Conservation (phyloP, 2,888 invertebrate species). For the Diploptera punctata region DNA sequence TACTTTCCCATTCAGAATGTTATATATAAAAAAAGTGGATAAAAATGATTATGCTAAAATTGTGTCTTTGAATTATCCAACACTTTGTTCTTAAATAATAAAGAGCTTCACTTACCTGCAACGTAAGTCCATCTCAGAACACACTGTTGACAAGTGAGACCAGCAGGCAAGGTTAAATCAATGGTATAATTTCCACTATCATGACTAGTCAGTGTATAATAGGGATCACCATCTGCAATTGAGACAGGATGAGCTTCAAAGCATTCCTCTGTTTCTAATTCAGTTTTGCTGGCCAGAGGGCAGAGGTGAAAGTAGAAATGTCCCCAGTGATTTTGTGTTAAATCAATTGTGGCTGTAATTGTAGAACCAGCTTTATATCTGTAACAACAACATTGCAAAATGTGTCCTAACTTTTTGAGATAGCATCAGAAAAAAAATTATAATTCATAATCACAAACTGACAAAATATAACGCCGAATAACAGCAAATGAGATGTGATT, state of each 20-base stretch:
- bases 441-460: no score
- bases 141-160: slow-evolving; percentile 39
- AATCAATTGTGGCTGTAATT: slow-evolving; percentile 51
- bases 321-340: slow-evolving; percentile 60
- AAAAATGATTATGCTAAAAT: no score
- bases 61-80: no score
- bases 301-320: slow-evolving; percentile 60
- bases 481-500: no score
- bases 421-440: no score
- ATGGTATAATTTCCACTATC: slow-evolving; percentile 49
- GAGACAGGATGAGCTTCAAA: slow-evolving; percentile 55
- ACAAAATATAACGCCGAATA: no score
- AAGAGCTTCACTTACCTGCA: slow-evolving; percentile 38
- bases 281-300: slow-evolving; percentile 53
- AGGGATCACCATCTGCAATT: slow-evolving; percentile 50
- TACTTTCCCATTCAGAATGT: no score
- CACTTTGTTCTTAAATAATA: no score
- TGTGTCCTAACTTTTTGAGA: no score
- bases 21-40: no score
- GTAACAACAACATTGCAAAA: no score
- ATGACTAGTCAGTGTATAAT: slow-evolving; percentile 45
- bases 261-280: slow-evolving; percentile 60
- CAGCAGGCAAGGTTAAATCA: slow-evolving; percentile 45
- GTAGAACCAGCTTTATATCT: slow-evolving; percentile 50
- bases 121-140: slow-evolving; percentile 41